Base-by-base conservation (phyloP, 2,888 invertebrate species). In the Thumatha senex region DNA sequence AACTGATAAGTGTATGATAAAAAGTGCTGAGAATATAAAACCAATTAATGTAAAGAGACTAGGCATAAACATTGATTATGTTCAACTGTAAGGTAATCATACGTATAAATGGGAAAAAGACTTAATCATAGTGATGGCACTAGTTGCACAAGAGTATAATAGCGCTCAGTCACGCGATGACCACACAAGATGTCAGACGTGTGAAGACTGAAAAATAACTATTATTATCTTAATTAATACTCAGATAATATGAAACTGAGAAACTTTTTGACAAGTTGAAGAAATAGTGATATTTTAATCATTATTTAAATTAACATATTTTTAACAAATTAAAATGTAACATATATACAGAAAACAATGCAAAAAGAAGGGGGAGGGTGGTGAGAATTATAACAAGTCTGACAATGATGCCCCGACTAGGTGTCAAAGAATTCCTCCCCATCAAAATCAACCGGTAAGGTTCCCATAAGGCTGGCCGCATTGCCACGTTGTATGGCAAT, bases 161-260 rank as follows among this genome's bases (percentile, higher is more conserved):
- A 65, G 73, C 45, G 48, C 54, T 61, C 82, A 86, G 87, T 82
- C 87, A 86, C 87, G 88, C 84, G 67, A 84, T 56, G 86, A 76
- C 87, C 88, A 82, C 88, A 84, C 88, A 80, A 72, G 72, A 57
- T 61, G 65, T 52, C 58, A 63, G 80, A 82, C 84, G 82, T 74
- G 79, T 74, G 59, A 60, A 69, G 65, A 56, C 64, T 56, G 45
- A 46, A 58, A 72, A 75, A 84, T 78, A 71, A 75, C 76, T 76
- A 72, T 74, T 74, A 81, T 84, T 76, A 76, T 75, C 74, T 72
- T 79, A 80, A 84, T 81, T 79, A 76, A 78, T 78, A 54, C 33
- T 36, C 7, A 5, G 14, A 40, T 43, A 24, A 24, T 24, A 4
- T 24, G 18, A 24, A 24, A 24, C 18, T 5, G 18, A 24, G 18